Base-by-base conservation (phyloP, 2,888 invertebrate genomes). In the Macrophya alboannulata region DNA sequence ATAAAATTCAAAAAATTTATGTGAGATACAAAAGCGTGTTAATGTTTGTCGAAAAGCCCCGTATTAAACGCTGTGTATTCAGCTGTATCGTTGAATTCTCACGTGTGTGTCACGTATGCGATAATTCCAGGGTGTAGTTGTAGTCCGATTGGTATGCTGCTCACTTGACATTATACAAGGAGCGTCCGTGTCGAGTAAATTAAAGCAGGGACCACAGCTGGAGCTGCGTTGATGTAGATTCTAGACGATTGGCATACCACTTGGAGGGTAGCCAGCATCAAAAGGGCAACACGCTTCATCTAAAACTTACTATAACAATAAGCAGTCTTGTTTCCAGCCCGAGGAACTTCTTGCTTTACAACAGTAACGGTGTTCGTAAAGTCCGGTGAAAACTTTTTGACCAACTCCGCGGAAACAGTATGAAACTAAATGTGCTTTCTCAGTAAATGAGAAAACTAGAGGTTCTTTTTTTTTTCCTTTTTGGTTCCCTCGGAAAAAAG, bases 141-240 rank as follows among this genome's bases (percentile, higher is more conserved):
- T 25, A 45, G 43, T 43, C 40, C 43, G 62, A 81, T 81, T 81
- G 79, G 79, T 43, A 79, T 43, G 79, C 59, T 79, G 59, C 79
- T 79, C 43, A 59, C 62, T 79, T 79, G 81, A 81, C 25, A 81
- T 62, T 81, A 62, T 43, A 81, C 81, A 43, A 81, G 62, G 40
- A 59, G 43, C 81, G 21, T 62, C 62, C 62, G 25, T 81, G 81
- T 81, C 62, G 81, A 21, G 81, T 81, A 81, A 81, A 81, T 81
- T 81, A 81, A 81, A 81, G 59, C 81, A 81, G 81, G 45, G 62
- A 81, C 40, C 81, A 55, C 43, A 31, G 9, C 59, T 43, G 62
- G 40, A 40, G 59, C 43, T 10, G 1, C 43, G 81, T 21, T 62
- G 81, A 59, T 81, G 81, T 62, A 81, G 62, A 51, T 51, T 51